Conservation (phyloP, 2,797 vertebrate genomes). For the Leptoclinus maculatus region DNA sequence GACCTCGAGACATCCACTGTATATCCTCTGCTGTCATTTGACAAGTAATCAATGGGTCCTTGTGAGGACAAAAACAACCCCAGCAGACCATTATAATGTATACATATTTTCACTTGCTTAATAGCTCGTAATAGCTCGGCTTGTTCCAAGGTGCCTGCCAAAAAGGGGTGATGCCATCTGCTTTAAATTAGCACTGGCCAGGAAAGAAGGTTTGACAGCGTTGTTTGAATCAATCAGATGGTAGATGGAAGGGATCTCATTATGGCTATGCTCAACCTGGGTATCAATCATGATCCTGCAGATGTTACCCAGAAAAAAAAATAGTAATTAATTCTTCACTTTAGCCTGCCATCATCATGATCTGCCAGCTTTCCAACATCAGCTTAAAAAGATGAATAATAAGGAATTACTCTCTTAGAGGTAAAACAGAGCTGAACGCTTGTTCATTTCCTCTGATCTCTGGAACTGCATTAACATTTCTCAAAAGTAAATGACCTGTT, state of each 20-base stretch:
- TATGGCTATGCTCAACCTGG: slow-evolving; percentile 60
- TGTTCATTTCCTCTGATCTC: slow-evolving; percentile 23
- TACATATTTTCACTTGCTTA: slow-evolving; percentile 65
- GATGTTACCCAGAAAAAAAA: slow-evolving; percentile 41
- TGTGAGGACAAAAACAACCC: slow-evolving; percentile 65
- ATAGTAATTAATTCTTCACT: slow-evolving; percentile 45
- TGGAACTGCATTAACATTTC: background rate
- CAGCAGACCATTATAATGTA: slow-evolving; percentile 68
- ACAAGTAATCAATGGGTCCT: slow-evolving; percentile 72
- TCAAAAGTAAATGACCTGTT: background rate
- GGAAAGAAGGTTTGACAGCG: slow-evolving; percentile 64
- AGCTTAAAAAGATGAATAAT: slow-evolving; percentile 43
- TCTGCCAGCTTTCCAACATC: slow-evolving; percentile 40
- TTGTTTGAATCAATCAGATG: slow-evolving; percentile 76
- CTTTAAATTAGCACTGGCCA: slow-evolving; percentile 72
- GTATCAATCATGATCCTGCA: slow-evolving; percentile 65
- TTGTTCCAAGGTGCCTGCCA: slow-evolving; percentile 64
- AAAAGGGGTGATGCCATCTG: slow-evolving; percentile 67
- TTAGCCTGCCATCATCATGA: slow-evolving; percentile 42
- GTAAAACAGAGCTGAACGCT: slow-evolving; percentile 6
- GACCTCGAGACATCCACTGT: slow-evolving; percentile 56
- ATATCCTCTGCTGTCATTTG: slow-evolving; percentile 55
- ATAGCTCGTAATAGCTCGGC: slow-evolving; percentile 66
- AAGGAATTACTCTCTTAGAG: slow-evolving; percentile 34
- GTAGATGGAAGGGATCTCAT: slow-evolving; percentile 53